These are phyloP conservation scores for Sanderia malayensis DNA, from an alignment of 30 jellyfish, hydroid and myxozoan species.

Conservation along the genomic window DNA sequence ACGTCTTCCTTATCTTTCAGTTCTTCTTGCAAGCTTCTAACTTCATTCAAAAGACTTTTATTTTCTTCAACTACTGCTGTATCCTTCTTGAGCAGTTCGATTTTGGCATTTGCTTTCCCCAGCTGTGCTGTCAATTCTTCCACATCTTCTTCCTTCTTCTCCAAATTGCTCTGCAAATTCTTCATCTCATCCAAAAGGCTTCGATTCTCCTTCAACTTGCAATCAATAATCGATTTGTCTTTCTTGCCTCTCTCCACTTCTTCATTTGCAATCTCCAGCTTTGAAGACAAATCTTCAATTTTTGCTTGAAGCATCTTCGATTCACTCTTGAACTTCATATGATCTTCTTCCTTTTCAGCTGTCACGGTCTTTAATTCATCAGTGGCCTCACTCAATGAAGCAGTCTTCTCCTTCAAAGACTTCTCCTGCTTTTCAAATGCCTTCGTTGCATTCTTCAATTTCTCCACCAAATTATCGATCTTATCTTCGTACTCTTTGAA, in stretches of 20 bases:
- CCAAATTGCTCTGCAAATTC: neutral
- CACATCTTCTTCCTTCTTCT: neutral
- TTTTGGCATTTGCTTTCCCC: neutral
- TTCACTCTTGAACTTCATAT: neutral
- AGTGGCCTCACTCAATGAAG: neutral
- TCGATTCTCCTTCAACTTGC: neutral
- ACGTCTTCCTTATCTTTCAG: neutral
- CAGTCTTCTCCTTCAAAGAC: neutral
- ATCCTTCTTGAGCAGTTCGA: neutral
- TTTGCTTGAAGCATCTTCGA: neutral
- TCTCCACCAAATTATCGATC: neutral
- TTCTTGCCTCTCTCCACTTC: neutral
- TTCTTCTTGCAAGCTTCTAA: neutral
- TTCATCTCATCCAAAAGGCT: neutral
- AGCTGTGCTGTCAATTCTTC: neutral
- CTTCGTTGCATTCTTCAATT: neutral
- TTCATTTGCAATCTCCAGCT: conserved; percentile 9
- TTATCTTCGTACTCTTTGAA: conserved; percentile 16
- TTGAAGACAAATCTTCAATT: neutral
- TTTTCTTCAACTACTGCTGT: neutral
- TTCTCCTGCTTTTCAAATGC: neutral
- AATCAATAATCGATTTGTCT: too few species aligned
- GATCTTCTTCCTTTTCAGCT: neutral
- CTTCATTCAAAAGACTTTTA: neutral
- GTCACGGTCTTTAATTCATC: neutral